These are phyloP conservation scores for Drosophila persimilis DNA, from an alignment of 1,140 invertebrate genomes.

Conservation along the genomic window DNA sequence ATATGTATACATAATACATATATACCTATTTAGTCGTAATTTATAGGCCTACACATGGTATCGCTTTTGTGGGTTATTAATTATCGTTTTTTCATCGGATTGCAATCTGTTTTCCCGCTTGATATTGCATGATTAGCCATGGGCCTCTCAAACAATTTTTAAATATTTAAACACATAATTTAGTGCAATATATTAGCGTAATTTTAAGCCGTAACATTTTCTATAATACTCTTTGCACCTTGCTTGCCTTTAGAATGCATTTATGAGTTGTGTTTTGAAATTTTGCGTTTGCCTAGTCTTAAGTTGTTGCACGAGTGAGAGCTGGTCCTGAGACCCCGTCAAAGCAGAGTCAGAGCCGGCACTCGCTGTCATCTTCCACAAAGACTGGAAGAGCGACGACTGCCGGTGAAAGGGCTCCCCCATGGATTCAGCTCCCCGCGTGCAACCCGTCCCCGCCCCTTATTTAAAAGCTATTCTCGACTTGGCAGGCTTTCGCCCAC, in stretches of 20 bases:
- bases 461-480: slow-evolving; percentile 80
- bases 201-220: background rate
- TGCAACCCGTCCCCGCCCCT: slow-evolving; percentile 72
- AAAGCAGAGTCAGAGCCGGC: no score
- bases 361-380: no score
- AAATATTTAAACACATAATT: background rate
- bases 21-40: slow-evolving; percentile 40
- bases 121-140: slow-evolving; percentile 43
- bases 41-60: slow-evolving; percentile 58
- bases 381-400: no score
- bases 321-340: background rate
- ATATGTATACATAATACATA: background rate
- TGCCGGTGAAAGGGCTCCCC: no score
- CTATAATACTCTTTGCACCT: slow-evolving; percentile 33
- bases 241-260: slow-evolving; percentile 30
- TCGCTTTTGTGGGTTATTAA: slow-evolving; percentile 56
- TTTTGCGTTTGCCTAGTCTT: slow-evolving; percentile 38
- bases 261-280: background rate
- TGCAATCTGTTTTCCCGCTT: slow-evolving; percentile 9
- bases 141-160: background rate
- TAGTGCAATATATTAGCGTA: background rate
- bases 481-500: slow-evolving; percentile 82
- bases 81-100: slow-evolving; percentile 25
- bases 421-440: slow-evolving; percentile 47
- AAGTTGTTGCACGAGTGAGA: slow-evolving; percentile 32